These are phyloP conservation scores for fruit fly (Drosophila melanogaster) DNA, from an alignment of 1,140 invertebrate species.

Conservation along the genomic window DNA sequence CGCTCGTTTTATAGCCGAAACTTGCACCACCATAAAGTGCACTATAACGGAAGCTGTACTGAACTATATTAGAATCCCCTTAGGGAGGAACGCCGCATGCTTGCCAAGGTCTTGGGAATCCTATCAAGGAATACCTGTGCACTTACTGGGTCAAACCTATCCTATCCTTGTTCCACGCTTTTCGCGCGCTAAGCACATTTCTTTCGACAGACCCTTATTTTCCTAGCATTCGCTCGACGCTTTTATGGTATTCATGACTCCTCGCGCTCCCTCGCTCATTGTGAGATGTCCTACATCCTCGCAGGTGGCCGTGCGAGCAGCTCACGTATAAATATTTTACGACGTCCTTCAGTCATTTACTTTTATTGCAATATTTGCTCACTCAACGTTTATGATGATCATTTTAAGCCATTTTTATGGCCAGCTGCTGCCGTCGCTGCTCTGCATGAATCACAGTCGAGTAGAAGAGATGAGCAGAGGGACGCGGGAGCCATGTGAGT, in stretches of 20 bases:
- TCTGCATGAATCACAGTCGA: conserved; percentile 74
- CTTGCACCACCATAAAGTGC: conserved; percentile 52
- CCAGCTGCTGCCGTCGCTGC: conserved; percentile 60
- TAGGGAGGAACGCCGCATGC: background rate
- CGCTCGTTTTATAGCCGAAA: conserved; percentile 41
- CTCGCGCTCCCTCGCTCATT: background rate
- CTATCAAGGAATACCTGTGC: conserved; percentile 3
- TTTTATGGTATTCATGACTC: conserved; percentile 74
- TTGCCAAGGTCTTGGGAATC: background rate
- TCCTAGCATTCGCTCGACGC: conserved; percentile 19
- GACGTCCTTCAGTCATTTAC: conserved; percentile 85
- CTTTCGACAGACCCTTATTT: conserved; percentile 40
- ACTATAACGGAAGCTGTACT: conserved; percentile 47
- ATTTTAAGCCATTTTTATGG: conserved; percentile 85
- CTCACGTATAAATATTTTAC: conserved; percentile 84
- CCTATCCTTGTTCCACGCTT: conserved; percentile 31
- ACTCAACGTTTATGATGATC: conserved; percentile 85
- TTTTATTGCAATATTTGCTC: conserved; percentile 85
- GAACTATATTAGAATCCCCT: conserved; percentile 9
- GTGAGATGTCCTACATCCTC: conserved; percentile 5
- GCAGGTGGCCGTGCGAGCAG: conserved; percentile 52
- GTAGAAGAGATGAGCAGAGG: background rate
- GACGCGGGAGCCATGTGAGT: conserved; percentile 43
- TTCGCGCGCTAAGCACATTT: conserved; percentile 60
- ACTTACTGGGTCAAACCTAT: conserved; percentile 53